Conservation (phyloP, 2,888 invertebrate genomes). For the Pimpla rufipes region DNA sequence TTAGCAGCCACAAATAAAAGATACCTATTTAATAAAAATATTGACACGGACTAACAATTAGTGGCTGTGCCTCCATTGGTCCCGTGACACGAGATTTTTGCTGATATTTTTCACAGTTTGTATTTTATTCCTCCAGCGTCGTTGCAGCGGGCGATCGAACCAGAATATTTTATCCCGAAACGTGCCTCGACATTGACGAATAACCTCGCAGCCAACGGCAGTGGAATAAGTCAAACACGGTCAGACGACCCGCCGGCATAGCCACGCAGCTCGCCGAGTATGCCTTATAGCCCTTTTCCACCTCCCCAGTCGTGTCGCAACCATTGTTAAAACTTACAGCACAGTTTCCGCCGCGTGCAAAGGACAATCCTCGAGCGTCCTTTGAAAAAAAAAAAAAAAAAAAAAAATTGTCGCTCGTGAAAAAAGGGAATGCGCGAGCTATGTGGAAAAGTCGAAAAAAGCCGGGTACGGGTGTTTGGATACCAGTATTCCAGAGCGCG, state of each 20-base stretch:
- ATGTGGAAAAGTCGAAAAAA: conserved; percentile 23
- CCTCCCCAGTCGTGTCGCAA: neutral
- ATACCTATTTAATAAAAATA: too few relatives aligned
- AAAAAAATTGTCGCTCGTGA: neutral
- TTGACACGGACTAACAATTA: too few relatives aligned
- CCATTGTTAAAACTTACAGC: conserved; percentile 18
- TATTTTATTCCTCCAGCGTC: neutral
- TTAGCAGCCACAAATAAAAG: too few relatives aligned
- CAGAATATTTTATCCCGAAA: neutral
- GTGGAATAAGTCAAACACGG: conserved; percentile 11
- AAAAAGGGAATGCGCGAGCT: neutral
- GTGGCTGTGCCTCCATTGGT: too few relatives aligned
- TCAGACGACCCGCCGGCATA: neutral
- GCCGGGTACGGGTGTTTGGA: conserved; percentile 10
- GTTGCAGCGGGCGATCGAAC: neutral
- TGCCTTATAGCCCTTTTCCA: neutral
- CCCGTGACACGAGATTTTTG: too few relatives aligned
- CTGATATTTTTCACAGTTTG: too few relatives aligned
- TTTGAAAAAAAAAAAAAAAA: neutral
- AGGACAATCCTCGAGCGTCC: conserved; percentile 23
- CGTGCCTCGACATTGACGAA: neutral
- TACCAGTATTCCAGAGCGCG: conserved; percentile 20
- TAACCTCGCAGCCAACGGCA: conserved; percentile 1
- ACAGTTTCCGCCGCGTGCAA: neutral
- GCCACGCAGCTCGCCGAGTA: neutral